Percentiles rank a stretch among this genome's conserved stretches.
Conservation (phyloP, 2,113 vertebrate genomes). For the Romanogobio albipinnatus region DNA sequence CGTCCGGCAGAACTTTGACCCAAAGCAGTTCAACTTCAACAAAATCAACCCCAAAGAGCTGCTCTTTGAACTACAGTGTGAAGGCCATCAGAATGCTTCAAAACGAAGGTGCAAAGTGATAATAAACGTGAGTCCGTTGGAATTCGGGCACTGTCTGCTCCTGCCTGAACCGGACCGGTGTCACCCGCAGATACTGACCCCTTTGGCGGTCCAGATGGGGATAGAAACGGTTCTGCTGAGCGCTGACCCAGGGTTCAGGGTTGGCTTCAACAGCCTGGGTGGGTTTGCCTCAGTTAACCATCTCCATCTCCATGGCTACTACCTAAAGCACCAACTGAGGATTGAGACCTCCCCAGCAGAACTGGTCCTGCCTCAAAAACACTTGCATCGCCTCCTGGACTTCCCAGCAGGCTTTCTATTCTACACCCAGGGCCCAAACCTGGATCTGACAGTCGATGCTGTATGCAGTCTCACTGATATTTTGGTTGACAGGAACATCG, state of each 20-base stretch:
- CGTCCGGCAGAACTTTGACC: constrained; percentile 81
- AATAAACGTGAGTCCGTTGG: constrained; percentile 90
- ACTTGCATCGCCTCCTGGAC: constrained; percentile 67
- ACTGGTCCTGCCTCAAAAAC: constrained; percentile 68
- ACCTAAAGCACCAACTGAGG: constrained; percentile 77
- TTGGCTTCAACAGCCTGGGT: constrained; percentile 93
- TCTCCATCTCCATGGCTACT: constrained; percentile 89
- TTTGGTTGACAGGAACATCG: constrained; percentile 74
- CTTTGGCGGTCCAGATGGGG: constrained; percentile 65
- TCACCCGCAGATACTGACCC: constrained; percentile 82
- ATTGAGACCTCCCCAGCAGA: constrained; percentile 75
- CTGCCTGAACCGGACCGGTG: constrained; percentile 78
- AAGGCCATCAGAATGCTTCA: background rate
- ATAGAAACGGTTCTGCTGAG: constrained; percentile 86
- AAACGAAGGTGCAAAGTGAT: constrained; percentile 60
- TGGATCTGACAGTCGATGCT: constrained; percentile 64
- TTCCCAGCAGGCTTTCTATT: constrained; percentile 85
- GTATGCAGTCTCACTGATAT: constrained; percentile 79
- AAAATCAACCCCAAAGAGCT: constrained; percentile 80
- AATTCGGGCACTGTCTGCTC: constrained; percentile 87
- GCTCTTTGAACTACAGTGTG: constrained; percentile 76
- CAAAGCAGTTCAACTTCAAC: constrained; percentile 85
- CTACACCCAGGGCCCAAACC: constrained; percentile 67
- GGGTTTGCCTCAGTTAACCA: constrained; percentile 93
- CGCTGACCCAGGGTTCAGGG: constrained; percentile 79